Evolutionary conservation across 2,797 vertebrate genomes (phyloP), one percentile per base, ranked within the genome.

Genomic region (Pseudopleuronectes americanus): DNA sequence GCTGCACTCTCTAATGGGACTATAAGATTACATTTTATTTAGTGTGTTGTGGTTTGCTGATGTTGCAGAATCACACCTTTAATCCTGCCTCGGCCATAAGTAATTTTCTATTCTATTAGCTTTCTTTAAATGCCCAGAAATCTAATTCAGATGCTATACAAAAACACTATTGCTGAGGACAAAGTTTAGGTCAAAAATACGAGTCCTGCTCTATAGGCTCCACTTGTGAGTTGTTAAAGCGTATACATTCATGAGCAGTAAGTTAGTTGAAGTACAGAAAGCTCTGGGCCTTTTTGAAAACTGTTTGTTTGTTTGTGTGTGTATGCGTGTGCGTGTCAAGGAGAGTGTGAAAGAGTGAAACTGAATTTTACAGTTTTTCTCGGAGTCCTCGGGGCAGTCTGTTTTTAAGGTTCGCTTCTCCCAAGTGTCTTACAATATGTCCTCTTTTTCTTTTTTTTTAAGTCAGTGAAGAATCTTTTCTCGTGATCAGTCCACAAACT

Each of bases 91-190:
- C 88, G 83, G 83, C 84, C 38, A 17, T 3, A 84, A 89, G 92
- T 94, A 75, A 86, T 92, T 95, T 92, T 94, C 82, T 89, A 75
- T 93, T 93, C 88, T 86, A 85, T 94, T 93, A 91, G 83, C 89
- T 93, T 95, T 88, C 89, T 92, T 95, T 90, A 93, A 93, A 93
- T 88, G 91, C 92, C 87, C 89, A 92, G 91, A 94, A 94, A 95
- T 93, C 90, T 92, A 92, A 93, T 93, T 94, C 92, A 92, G 91
- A 92, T 85, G 83, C 81, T 89, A 90, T 92, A 91, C 16, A 6
- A 94, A 22, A 92, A 80, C 68, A 88, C 83, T 90, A 92, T 93
- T 77, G 59, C 79, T 84, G 87, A 17, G 12, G 28, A 63, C 26
- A 57, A 4, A 38, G 23, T 55, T 60, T 41, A 33, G 23, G 12